Evolutionary conservation across 1,140 invertebrate species (phyloP).

Genomic region (Protaetia brevitarsis): DNA sequence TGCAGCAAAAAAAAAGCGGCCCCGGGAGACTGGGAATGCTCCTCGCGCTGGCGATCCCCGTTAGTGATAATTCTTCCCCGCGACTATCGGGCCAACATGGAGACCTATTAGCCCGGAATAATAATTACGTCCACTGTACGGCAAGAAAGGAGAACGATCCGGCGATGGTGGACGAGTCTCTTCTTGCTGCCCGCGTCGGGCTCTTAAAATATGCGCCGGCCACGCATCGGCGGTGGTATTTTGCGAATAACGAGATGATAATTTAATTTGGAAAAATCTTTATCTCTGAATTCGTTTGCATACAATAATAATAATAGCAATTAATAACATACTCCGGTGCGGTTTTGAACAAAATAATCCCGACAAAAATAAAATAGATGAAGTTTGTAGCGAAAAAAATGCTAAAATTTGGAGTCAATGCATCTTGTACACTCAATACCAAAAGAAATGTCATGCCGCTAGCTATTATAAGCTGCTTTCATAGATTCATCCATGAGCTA

Average conservation of each 20-base stretch:
- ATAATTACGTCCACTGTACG: not conserved
- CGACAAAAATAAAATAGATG: no score
- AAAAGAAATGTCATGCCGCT: no score
- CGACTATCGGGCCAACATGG: slow-evolving; percentile 6
- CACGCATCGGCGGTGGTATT: not conserved
- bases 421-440: no score
- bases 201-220: not conserved
- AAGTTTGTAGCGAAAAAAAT: no score
- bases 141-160: not conserved
- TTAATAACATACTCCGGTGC: not conserved
- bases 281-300: not conserved
- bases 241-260: slow-evolving; percentile 5
- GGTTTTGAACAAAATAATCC: no score
- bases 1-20: not conserved
- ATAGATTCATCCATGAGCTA: no score
- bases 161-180: not conserved
- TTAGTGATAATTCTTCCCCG: slow-evolving; percentile 11
- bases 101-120: slow-evolving; percentile 17
- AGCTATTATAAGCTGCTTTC: no score
- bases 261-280: not conserved
- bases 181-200: not conserved
- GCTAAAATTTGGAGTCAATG: no score
- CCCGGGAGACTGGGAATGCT: not conserved
- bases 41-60: not conserved
- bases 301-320: slow-evolving; percentile 14